A percentile compares a stretch with the other conserved stretches of the same genome.
These are phyloP conservation scores for Psilopogon haemacephalus DNA, from an alignment of 2,113 vertebrate genomes.

Conservation along the genomic window DNA sequence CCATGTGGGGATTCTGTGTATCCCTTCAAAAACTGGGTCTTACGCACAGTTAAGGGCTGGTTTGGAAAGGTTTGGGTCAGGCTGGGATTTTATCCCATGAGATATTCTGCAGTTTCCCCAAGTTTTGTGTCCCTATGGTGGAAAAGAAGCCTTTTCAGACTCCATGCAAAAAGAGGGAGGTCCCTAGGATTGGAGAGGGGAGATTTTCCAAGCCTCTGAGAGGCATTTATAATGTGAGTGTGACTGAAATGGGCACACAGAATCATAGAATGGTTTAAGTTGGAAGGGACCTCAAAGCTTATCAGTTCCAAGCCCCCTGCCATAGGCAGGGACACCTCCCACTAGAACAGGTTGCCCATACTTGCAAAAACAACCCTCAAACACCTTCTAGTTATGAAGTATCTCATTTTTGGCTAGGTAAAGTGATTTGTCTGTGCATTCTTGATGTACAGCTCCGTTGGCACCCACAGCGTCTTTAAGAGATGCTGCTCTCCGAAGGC, in stretches of 20 bases:
- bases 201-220: neutral
- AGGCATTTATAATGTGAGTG: neutral
- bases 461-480: neutral
- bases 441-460: neutral
- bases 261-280: no score
- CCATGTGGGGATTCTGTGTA: no score
- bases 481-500: conserved; percentile 15
- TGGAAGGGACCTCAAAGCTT: no score
- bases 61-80: neutral
- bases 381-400: neutral
- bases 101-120: neutral
- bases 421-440: neutral
- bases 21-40: neutral
- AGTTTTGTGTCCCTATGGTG: neutral
- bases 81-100: neutral
- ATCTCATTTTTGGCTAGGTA: neutral
- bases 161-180: neutral
- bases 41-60: neutral
- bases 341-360: no score
- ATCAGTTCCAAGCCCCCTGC: no score
- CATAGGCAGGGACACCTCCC: no score
- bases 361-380: no score
- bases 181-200: neutral
- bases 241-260: neutral
- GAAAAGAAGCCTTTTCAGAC: neutral